Conservation (phyloP, 2,888 invertebrate genomes). For the Limnephilus lunatus region DNA sequence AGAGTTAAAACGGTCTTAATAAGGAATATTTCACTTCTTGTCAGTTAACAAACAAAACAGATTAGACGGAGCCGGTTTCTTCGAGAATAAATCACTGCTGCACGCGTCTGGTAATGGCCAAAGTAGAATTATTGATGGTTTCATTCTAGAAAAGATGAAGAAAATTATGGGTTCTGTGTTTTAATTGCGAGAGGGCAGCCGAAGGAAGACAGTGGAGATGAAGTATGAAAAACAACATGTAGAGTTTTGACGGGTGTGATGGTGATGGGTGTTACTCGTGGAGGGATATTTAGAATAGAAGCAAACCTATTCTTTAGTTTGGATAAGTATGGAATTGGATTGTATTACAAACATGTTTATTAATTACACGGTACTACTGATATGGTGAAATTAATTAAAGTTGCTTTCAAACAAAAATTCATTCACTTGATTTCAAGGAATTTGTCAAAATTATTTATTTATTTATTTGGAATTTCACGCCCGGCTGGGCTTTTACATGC, state of each 20-base stretch:
- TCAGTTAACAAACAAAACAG: slow-evolving; percentile 28
- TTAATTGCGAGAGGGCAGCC: slow-evolving; percentile 47
- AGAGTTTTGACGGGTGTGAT: slow-evolving; percentile 39
- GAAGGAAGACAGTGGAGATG: slow-evolving; percentile 10
- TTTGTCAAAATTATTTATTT: too few species aligned
- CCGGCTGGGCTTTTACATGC: too few species aligned
- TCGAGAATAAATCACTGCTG: slow-evolving; percentile 43
- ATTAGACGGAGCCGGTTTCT: slow-evolving; percentile 33
- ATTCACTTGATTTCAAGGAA: not conserved
- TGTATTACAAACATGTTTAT: not conserved
- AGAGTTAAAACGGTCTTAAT: not conserved
- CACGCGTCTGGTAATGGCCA: slow-evolving; percentile 47
- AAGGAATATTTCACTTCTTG: not conserved
- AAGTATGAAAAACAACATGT: slow-evolving; percentile 35
- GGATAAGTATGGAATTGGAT: not conserved
- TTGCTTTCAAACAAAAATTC: not conserved
- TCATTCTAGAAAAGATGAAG: slow-evolving; percentile 45
- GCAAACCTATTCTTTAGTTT: not conserved
- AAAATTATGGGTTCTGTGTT: slow-evolving; percentile 52
- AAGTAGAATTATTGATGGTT: slow-evolving; percentile 48
- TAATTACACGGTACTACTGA: not conserved
- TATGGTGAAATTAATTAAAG: not conserved
- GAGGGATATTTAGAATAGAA: slow-evolving; percentile 13
- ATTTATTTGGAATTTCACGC: too few species aligned
- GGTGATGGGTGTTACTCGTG: slow-evolving; percentile 29